These are phyloP conservation scores for Conus ventricosus DNA, from an alignment of 1,140 invertebrate genomes.

Conservation along the genomic window DNA sequence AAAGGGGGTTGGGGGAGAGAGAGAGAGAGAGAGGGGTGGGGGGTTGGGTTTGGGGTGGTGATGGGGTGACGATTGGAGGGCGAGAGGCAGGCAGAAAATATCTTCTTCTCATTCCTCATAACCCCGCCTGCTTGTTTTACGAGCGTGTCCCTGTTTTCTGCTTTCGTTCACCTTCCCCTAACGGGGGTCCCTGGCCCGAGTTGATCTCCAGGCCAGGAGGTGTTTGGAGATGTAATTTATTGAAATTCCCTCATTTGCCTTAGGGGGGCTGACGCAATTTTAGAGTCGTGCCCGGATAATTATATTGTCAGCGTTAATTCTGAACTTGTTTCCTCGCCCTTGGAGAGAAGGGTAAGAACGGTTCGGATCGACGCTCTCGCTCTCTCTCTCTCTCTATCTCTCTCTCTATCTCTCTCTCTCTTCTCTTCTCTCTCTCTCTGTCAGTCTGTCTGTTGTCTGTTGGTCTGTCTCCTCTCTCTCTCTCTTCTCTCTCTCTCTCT, in stretches of 20 bases:
- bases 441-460: too few relatives aligned
- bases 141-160: not conserved
- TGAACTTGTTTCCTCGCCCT: not conserved
- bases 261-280: not conserved
- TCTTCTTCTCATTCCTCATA: not conserved
- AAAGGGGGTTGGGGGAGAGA: too few relatives aligned
- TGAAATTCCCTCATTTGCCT: slow-evolving; percentile 16
- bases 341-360: not conserved
- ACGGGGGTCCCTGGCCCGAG: too few relatives aligned
- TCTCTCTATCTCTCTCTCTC: too few relatives aligned
- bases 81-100: not conserved
- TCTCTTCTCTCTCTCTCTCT: too few relatives aligned
- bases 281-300: slow-evolving; percentile 3
- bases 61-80: too few relatives aligned
- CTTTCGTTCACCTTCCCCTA: not conserved
- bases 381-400: too few relatives aligned
- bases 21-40: too few relatives aligned
- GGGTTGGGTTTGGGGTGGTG: too few relatives aligned
- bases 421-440: too few relatives aligned
- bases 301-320: slow-evolving; percentile 21
- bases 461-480: too few relatives aligned
- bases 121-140: not conserved
- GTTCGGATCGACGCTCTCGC: too few relatives aligned
- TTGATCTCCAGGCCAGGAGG: slow-evolving; percentile 2
- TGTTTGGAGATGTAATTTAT: slow-evolving; percentile 8